Conservation (phyloP, 2,113 vertebrate genomes). For the Cyprinodon tularosa region DNA sequence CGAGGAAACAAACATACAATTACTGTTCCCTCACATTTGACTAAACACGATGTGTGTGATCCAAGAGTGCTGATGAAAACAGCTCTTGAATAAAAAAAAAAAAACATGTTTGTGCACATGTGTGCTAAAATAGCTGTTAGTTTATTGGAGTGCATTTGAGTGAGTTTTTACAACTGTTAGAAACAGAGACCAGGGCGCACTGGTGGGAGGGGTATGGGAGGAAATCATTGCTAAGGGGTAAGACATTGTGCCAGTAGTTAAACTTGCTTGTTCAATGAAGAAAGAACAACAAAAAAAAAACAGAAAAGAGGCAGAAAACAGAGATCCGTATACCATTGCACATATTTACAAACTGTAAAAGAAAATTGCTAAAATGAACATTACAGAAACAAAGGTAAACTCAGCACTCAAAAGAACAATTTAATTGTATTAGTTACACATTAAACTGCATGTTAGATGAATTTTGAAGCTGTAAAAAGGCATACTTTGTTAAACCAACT, state of each 20-base stretch:
- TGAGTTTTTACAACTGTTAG: slow-evolving; percentile 62
- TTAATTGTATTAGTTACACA: background rate
- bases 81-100: slow-evolving; percentile 45
- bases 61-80: slow-evolving; percentile 53
- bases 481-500: no score
- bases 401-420: slow-evolving; percentile 28
- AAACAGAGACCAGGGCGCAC: slow-evolving; percentile 68
- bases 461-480: background rate
- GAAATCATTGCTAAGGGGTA: slow-evolving; percentile 73
- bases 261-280: slow-evolving; percentile 25
- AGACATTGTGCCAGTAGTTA: slow-evolving; percentile 51
- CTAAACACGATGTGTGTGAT: slow-evolving; percentile 33
- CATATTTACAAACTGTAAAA: slow-evolving; percentile 64
- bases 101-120: slow-evolving; percentile 42
- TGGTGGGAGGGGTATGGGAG: slow-evolving; percentile 11
- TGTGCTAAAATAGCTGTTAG: slow-evolving; percentile 42
- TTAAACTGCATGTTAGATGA: background rate
- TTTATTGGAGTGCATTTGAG: slow-evolving; percentile 7
- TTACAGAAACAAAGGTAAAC: slow-evolving; percentile 32
- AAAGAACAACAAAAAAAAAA: slow-evolving; percentile 7
- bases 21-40: slow-evolving; percentile 18
- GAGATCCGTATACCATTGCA: slow-evolving; percentile 45
- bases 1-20: slow-evolving; percentile 18
- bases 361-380: slow-evolving; percentile 53
- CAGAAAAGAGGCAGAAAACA: slow-evolving; percentile 10